Percentiles rank a stretch among this genome's conserved stretches.
Evolutionary conservation across 2,888 invertebrate genomes (phyloP).

Genomic region (Agapostemon virescens): DNA sequence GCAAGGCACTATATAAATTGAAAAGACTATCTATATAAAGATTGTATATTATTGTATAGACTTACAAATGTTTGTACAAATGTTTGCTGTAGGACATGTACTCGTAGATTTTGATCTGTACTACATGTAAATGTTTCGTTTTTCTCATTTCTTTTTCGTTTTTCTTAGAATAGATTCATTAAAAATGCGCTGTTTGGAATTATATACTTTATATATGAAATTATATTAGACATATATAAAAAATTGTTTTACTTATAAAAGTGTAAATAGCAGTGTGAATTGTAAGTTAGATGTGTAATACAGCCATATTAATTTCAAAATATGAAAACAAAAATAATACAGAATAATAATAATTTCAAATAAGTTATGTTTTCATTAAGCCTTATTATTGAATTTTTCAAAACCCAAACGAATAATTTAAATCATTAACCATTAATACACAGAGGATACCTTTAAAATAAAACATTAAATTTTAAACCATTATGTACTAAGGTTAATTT

Average conservation of each 20-base stretch:
- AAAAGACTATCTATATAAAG: constrained; percentile 36
- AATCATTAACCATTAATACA: constrained; percentile 12
- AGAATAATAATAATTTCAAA: constrained; percentile 26
- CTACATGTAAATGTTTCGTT: constrained; percentile 4
- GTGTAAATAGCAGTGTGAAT: constrained; percentile 30
- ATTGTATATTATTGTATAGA: constrained; percentile 24
- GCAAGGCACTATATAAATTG: constrained; percentile 30
- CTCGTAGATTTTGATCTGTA: constrained; percentile 11
- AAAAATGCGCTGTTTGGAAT: constrained; percentile 6
- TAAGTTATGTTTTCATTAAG: constrained; percentile 14
- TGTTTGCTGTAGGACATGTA: constrained; percentile 18
- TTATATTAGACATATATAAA: constrained; percentile 1
- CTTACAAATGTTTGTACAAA: constrained; percentile 31
- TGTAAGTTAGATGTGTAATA: constrained; percentile 41
- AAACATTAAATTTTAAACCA: too few species aligned
- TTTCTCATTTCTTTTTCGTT: not conserved
- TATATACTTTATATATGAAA: constrained; percentile 5
- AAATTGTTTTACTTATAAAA: constrained; percentile 17
- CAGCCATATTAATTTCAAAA: constrained; percentile 31
- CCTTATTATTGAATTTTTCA: not conserved
- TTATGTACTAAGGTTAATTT: not conserved
- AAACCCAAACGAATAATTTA: not conserved
- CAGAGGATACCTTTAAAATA: not conserved
- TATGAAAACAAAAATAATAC: constrained; percentile 37
- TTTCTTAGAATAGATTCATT: constrained; percentile 4